Base-by-base conservation (phyloP, 2,888 invertebrate species). In the Polietes domitor region DNA sequence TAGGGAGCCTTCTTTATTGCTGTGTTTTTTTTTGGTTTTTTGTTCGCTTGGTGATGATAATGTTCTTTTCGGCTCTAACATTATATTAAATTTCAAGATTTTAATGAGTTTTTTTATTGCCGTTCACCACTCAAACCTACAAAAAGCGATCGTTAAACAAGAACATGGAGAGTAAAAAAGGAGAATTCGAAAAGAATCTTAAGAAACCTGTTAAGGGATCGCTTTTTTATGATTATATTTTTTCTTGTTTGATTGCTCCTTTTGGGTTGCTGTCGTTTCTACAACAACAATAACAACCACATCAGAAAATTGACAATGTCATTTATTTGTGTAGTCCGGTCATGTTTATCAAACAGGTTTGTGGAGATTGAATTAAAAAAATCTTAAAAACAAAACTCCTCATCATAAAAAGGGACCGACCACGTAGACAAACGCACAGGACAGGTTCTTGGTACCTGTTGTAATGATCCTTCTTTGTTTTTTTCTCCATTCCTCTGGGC, bases 81-180 rank as follows among this genome's bases (percentile, higher is more conserved):
- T 63, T 2, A 70, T 73, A 82, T 82, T 82, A 77, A 77, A 77
- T 82, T 82, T 77, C 82, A 74, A 61, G 50, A 70, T 68, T 65
- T 21, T 73, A 73, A 68, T 37, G 47, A 61, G 71, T 68, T 43
- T 47, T 53, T 41, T 58, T 32, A 32, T 32, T 43, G 32, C 70
- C 26, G 12, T 19, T 63, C 37, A 9, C 65, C 41, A 12, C 37
- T 10, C 37, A 37, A 37, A 3, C 6, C 9, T 70, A 55, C 2
- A 47, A 53, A 71, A 55, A 37, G n/a, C 21, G 21, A 55, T 41
- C 28, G 17, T 73, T 73, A 73, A 73, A 65, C 7, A 37, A n/a
- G 15, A 10, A 4, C 15, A 15, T 9, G 17, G 17, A 37, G 17
- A n/a, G 37, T 19, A 26, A 26, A 58, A 58, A 41, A 12, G 3